Conservation (phyloP, 1,140 invertebrate genomes). For the Zaprionus inermis region DNA sequence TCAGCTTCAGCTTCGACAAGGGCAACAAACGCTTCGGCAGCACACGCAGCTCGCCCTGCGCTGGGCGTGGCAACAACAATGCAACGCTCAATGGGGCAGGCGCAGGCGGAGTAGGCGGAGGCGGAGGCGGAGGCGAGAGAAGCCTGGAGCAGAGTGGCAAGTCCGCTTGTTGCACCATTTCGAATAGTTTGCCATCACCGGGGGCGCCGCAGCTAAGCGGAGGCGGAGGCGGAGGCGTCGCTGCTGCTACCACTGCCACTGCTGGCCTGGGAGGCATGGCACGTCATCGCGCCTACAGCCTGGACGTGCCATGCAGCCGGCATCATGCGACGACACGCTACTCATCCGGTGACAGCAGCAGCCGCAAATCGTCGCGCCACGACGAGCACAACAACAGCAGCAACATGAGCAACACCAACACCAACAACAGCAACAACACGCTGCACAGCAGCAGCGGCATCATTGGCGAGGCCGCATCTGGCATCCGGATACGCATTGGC, state of each 20-base stretch:
- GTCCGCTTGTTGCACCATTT: constrained; percentile 72
- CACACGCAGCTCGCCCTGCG: constrained; percentile 72
- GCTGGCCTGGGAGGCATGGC: constrained; percentile 33
- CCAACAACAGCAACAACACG: constrained; percentile 74
- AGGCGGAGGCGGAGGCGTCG: constrained; percentile 4
- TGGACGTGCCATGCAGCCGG: constrained; percentile 75
- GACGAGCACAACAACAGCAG: constrained; percentile 64
- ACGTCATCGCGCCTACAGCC: constrained; percentile 76
- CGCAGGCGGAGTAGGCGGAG: neutral
- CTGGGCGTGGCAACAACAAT: constrained; percentile 68
- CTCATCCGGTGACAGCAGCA: constrained; percentile 70
- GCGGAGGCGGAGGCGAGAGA: neutral
- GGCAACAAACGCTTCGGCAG: constrained; percentile 79
- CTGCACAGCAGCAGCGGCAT: constrained; percentile 67
- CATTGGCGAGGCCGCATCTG: constrained; percentile 48
- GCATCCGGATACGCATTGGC: constrained; percentile 56
- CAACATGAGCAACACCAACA: constrained; percentile 56
- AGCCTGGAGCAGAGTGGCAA: constrained; percentile 8
- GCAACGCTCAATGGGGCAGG: constrained; percentile 14
- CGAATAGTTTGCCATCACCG: constrained; percentile 56
- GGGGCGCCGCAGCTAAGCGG: constrained; percentile 15
- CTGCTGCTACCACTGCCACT: constrained; percentile 3
- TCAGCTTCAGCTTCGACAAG: constrained; percentile 83
- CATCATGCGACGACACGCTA: constrained; percentile 47
- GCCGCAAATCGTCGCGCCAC: constrained; percentile 75